phyloP scores from a whole-genome alignment of 2,888 invertebrate genomes.

The Tenodera sinensis region DNA sequence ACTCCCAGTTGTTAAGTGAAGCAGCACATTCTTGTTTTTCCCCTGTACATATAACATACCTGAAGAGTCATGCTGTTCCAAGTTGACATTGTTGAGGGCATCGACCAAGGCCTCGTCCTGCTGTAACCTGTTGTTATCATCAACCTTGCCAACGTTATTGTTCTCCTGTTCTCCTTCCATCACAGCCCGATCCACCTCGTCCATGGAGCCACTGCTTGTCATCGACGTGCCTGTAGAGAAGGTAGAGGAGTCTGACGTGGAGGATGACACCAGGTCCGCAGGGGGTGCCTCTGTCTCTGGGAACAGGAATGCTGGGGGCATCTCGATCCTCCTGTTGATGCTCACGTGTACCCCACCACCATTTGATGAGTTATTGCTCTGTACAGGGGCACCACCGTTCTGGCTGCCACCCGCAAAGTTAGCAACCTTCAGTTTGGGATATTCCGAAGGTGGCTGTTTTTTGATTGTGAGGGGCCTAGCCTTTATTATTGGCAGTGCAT shows the following conservation, averaged over 20 bases:
- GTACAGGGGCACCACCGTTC: neutral
- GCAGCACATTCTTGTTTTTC: too few species aligned
- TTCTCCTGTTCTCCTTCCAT: slow-evolving; percentile 30
- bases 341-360: slow-evolving; percentile 58
- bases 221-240: slow-evolving; percentile 34
- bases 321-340: slow-evolving; percentile 71
- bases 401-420: neutral
- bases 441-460: slow-evolving; percentile 77
- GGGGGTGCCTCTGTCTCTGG: slow-evolving; percentile 67
- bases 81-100: slow-evolving; percentile 44
- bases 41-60: too few species aligned
- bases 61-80: slow-evolving; percentile 38
- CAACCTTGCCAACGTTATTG: slow-evolving; percentile 31
- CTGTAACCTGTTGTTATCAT: slow-evolving; percentile 18
- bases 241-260: neutral
- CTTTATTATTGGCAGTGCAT: slow-evolving; percentile 54
- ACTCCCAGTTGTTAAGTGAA: too few species aligned
- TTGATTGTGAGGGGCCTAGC: slow-evolving; percentile 79
- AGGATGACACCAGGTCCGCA: slow-evolving; percentile 48
- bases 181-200: slow-evolving; percentile 28
- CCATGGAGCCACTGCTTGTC: neutral
- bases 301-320: slow-evolving; percentile 78
- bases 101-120: slow-evolving; percentile 41
- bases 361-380: neutral
- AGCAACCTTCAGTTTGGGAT: slow-evolving; percentile 59